phyloP scores from a whole-genome alignment of 2,113 vertebrate species.

The Ammospiza nelsoni region DNA sequence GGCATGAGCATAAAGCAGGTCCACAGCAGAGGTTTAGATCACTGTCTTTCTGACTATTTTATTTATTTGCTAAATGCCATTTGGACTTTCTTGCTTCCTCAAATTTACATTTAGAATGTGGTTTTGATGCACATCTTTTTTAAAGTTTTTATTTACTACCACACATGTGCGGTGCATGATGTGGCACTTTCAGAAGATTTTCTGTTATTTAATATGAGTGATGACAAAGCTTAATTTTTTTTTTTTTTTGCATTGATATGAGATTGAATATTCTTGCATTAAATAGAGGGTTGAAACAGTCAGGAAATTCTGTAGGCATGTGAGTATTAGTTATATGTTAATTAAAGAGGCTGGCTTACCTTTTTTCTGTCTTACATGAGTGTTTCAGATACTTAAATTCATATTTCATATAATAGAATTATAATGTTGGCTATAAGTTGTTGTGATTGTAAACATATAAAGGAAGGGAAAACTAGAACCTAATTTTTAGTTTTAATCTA shows the following conservation, averaged over 20 bases:
- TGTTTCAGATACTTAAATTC: neutral
- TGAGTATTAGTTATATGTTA: neutral
- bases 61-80: neutral
- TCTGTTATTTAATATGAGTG: neutral
- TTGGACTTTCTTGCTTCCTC: neutral
- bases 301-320: neutral
- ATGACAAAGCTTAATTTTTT: neutral
- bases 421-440: neutral
- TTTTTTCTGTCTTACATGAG: neutral
- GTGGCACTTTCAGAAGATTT: neutral
- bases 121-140: neutral
- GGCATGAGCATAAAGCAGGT: neutral
- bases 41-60: neutral
- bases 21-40: neutral
- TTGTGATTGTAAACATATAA: neutral
- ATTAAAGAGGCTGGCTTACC: neutral
- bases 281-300: neutral
- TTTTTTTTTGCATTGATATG: neutral
- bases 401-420: neutral
- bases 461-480: neutral
- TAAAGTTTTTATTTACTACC: neutral
- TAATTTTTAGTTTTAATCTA: neutral
- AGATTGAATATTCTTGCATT: neutral
- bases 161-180: rapidly evolving
- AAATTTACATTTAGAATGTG: neutral